Conservation (phyloP, 2,797 vertebrate species). For the Sphaeramia orbicularis region DNA sequence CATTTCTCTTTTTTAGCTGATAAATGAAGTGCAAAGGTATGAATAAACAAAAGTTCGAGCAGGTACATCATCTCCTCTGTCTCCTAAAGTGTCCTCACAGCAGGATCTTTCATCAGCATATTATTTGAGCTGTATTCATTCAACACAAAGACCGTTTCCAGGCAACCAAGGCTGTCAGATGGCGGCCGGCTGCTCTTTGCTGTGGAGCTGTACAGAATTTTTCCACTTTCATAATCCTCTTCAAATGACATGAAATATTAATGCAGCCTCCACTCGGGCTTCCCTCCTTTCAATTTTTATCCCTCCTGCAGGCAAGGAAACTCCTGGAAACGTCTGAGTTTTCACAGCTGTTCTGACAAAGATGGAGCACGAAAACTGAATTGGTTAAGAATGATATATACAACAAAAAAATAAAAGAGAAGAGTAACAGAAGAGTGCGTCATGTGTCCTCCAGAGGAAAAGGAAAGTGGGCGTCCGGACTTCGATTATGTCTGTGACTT, state of each 20-base stretch:
- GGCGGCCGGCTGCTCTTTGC: conserved; percentile 41
- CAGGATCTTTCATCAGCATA: conserved; percentile 10
- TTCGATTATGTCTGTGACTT: no score
- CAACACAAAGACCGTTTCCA: conserved; percentile 62
- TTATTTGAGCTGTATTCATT: conserved; percentile 6
- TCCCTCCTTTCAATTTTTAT: conserved; percentile 15
- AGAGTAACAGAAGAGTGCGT: no score
- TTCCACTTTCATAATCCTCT: conserved; percentile 61
- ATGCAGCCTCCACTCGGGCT: conserved; percentile 44
- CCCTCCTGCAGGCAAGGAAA: conserved; percentile 6
- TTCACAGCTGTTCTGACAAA: neutral
- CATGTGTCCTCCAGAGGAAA: no score
- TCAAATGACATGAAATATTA: conserved; percentile 68
- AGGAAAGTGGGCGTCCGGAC: no score
- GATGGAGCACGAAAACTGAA: no score
- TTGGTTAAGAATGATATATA: no score
- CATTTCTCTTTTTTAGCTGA: neutral
- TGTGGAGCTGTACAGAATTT: conserved; percentile 43
- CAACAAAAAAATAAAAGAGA: no score
- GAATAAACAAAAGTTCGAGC: neutral
- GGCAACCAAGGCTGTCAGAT: conserved; percentile 65
- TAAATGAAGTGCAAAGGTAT: neutral
- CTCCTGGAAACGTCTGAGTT: conserved; percentile 12
- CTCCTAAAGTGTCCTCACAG: neutral
- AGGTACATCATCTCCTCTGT: neutral